Percentiles rank a stretch among this genome's conserved stretches.
Evolutionary conservation across 2,888 invertebrate genomes (phyloP).

Genomic region (Lumbricus terrestris): DNA sequence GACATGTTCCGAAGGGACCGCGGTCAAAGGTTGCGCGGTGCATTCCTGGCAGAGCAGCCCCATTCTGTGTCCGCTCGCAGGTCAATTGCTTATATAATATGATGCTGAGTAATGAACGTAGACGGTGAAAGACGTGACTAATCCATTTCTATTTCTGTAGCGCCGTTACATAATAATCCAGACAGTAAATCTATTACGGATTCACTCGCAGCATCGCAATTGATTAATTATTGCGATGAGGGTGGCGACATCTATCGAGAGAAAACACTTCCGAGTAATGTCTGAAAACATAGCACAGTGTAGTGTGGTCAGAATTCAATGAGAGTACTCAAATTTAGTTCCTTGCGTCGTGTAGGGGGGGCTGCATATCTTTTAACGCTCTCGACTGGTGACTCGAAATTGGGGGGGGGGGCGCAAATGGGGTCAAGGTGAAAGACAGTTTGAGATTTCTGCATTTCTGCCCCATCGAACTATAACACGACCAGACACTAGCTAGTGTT

Average conservation of each 20-base stretch:
- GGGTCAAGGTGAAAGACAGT: no score
- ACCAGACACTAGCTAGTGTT: no score
- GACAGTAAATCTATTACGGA: background rate
- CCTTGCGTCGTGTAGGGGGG: no score
- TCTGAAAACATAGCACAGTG: no score
- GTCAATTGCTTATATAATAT: background rate
- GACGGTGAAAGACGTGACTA: background rate
- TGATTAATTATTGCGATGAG: background rate
- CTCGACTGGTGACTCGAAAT: no score
- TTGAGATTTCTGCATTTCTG: no score
- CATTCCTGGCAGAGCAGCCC: background rate
- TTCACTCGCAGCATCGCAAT: background rate
- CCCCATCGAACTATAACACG: no score
- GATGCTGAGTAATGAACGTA: background rate
- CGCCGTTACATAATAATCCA: background rate
- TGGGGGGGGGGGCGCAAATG: no score
- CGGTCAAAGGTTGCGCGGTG: background rate
- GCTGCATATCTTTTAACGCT: no score
- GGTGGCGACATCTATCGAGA: background rate
- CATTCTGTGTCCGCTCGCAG: background rate
- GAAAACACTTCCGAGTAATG: no score
- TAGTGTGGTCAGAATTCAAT: no score
- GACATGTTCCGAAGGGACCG: background rate
- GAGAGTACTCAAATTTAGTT: no score
- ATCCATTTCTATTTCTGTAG: background rate